phyloP scores from a whole-genome alignment of 1,140 invertebrate species.

The Achroia grisella region DNA sequence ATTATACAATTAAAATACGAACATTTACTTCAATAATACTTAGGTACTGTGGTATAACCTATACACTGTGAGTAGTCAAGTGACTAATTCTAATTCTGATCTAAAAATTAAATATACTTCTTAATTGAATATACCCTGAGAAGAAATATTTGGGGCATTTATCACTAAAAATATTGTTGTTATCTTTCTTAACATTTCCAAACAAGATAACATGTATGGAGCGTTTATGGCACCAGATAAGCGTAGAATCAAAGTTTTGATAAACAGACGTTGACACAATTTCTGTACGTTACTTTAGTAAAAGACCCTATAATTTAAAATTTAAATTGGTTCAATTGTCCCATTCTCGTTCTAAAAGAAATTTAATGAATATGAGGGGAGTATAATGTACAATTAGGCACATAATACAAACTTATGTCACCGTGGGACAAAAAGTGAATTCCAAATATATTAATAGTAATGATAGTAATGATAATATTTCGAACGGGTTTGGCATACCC shows the following conservation, averaged over 20 bases:
- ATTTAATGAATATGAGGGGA: conserved; percentile 25
- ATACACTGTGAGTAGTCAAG: too few relatives aligned
- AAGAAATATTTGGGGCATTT: conserved; percentile 25
- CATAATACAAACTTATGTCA: too few relatives aligned
- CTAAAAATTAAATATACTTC: too few relatives aligned
- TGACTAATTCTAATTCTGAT: too few relatives aligned
- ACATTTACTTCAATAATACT: too few relatives aligned
- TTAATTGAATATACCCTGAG: neutral
- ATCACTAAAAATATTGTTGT: conserved; percentile 41
- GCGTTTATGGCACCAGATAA: conserved; percentile 42
- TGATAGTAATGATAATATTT: too few relatives aligned
- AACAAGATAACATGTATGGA: conserved; percentile 52
- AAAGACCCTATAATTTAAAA: neutral
- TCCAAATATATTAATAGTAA: too few relatives aligned
- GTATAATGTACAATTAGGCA: neutral
- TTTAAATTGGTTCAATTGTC: neutral
- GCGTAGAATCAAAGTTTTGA: conserved; percentile 55
- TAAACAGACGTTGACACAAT: conserved; percentile 56
- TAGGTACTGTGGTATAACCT: too few relatives aligned
- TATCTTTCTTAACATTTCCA: conserved; percentile 46
- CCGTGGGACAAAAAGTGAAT: too few relatives aligned
- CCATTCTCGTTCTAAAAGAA: conserved; percentile 3
- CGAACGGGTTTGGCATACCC: too few relatives aligned
- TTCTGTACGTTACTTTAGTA: conserved; percentile 27
- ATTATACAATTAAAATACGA: too few relatives aligned